These are phyloP conservation scores for Eumaeus atala DNA, from an alignment of 1,140 invertebrate genomes.

Conservation along the genomic window DNA sequence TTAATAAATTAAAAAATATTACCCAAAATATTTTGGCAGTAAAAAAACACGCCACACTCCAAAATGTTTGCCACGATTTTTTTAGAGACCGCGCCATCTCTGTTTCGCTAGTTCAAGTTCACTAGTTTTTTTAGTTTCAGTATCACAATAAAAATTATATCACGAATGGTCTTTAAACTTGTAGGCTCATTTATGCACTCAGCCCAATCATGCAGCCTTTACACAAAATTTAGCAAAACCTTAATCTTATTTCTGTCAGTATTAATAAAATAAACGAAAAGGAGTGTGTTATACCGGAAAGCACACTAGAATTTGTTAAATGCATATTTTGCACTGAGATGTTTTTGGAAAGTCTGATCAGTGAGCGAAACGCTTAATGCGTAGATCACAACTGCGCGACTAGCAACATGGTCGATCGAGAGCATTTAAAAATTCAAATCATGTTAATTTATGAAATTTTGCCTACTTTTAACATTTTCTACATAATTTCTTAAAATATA, in stretches of 20 bases:
- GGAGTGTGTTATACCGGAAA: slow-evolving; percentile 9
- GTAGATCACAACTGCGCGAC: slow-evolving; percentile 11
- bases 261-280: neutral
- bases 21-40: slow-evolving; percentile 62
- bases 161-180: no score
- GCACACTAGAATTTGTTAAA: slow-evolving; percentile 17
- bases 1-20: slow-evolving; percentile 27
- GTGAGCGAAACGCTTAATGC: slow-evolving; percentile 41
- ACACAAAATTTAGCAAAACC: no score
- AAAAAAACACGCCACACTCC: slow-evolving; percentile 60
- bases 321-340: slow-evolving; percentile 17
- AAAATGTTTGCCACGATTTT: slow-evolving; percentile 43
- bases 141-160: no score
- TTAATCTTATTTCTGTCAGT: no score
- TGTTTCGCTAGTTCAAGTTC: neutral
- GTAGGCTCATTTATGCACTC: no score
- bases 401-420: slow-evolving; percentile 8
- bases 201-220: no score
- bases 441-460: slow-evolving; percentile 8
- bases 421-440: slow-evolving; percentile 21
- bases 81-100: slow-evolving; percentile 46
- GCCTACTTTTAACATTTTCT: slow-evolving; percentile 11
- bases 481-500: slow-evolving; percentile 5
- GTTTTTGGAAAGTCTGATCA: slow-evolving; percentile 62
- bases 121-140: no score